phyloP scores from a whole-genome alignment of 2,888 invertebrate species.

The Neria commutata region DNA sequence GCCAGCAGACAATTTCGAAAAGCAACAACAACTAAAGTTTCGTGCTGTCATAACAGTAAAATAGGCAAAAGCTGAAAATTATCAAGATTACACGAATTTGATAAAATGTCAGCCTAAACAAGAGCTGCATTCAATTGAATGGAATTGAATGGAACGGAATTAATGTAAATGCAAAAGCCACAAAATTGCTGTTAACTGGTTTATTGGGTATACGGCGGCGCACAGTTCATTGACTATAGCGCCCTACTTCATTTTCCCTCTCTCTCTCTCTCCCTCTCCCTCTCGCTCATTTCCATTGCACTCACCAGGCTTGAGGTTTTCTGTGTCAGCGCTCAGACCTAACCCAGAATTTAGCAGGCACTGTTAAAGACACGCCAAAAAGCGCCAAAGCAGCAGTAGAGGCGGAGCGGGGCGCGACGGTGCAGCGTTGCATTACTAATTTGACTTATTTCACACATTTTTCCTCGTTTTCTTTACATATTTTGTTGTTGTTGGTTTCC shows the following conservation, averaged over 20 bases:
- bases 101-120: neutral
- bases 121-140: neutral
- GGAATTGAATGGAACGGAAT: neutral
- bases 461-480: neutral
- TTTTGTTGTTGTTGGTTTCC: too few species aligned
- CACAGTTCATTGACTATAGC: too few species aligned
- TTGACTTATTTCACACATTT: neutral
- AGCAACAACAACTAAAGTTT: neutral
- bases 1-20: too few species aligned
- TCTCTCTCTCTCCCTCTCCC: neutral
- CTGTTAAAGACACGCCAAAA: too few species aligned
- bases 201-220: too few species aligned
- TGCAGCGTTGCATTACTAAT: too few species aligned
- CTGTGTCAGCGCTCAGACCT: too few species aligned
- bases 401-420: neutral
- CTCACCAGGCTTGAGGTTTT: neutral
- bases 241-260: too few species aligned
- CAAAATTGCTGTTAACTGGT: too few species aligned
- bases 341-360: neutral
- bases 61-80: neutral
- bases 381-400: too few species aligned
- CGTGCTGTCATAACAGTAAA: neutral
- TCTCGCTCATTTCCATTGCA: neutral
- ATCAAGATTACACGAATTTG: neutral
- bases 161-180: neutral